These are phyloP conservation scores for Thermophis baileyi DNA, from an alignment of 2,113 vertebrate species.

Conservation along the genomic window DNA sequence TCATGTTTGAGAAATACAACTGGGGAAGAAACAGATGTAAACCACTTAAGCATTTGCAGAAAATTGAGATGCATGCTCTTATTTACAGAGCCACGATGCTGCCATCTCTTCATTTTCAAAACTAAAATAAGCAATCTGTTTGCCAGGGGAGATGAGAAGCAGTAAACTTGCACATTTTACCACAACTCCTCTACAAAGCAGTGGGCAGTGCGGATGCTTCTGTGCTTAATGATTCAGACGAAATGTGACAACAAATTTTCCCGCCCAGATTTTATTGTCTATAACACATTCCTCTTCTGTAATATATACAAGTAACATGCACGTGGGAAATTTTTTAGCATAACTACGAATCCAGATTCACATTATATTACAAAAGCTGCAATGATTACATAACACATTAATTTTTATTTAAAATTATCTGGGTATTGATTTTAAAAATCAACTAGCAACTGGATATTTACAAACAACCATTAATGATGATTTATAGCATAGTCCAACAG, in stretches of 20 bases:
- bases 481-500: neutral
- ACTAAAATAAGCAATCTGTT: conserved; percentile 82
- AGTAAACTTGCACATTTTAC: conserved; percentile 72
- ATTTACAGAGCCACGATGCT: conserved; percentile 79
- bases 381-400: conserved; percentile 62
- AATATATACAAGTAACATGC: conserved; percentile 62
- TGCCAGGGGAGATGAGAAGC: conserved; percentile 75
- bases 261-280: conserved; percentile 70
- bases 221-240: conserved; percentile 67
- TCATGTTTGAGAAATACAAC: conserved; percentile 87
- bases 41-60: conserved; percentile 83
- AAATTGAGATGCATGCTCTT: conserved; percentile 81
- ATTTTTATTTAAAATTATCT: conserved; percentile 59
- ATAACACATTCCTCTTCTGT: conserved; percentile 55
- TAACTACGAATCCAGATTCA: conserved; percentile 59
- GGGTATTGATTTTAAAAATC: conserved; percentile 51
- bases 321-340: conserved; percentile 62
- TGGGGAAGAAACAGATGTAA: conserved; percentile 81
- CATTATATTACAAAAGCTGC: conserved; percentile 60
- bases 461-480: neutral
- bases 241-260: conserved; percentile 56
- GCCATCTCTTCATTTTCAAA: conserved; percentile 75
- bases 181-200: conserved; percentile 56
- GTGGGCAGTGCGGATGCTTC: conserved; percentile 55
- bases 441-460: conserved; percentile 30